Percentiles rank a stretch among this genome's conserved stretches.
Evolutionary conservation across 2,113 vertebrate species (phyloP).

Genomic region (Terrapene triunguis): DNA sequence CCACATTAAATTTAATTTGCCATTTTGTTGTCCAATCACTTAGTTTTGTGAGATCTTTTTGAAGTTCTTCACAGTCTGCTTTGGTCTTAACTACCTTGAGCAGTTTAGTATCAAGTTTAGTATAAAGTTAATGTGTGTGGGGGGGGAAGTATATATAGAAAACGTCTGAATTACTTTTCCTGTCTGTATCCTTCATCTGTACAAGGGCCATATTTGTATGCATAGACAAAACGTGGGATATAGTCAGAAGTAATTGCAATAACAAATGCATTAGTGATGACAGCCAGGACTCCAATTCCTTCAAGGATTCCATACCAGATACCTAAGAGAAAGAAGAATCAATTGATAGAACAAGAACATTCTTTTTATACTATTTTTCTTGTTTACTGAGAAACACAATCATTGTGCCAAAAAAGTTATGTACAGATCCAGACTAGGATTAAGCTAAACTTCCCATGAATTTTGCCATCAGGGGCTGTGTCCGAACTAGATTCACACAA

Average conservation of each 20-base stretch:
- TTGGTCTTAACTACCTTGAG: too few species aligned
- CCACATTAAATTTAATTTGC: too few species aligned
- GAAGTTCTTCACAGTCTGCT: too few species aligned
- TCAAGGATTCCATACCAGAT: constrained; percentile 99
- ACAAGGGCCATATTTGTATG: constrained; percentile 97
- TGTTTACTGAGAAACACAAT: not conserved
- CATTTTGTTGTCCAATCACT: too few species aligned
- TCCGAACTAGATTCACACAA: not conserved
- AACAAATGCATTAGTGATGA: constrained; percentile 99
- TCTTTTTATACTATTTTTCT: not conserved
- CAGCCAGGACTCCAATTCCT: constrained; percentile 96
- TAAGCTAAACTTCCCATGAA: not conserved
- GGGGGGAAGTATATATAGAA: not conserved
- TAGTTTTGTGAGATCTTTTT: too few species aligned
- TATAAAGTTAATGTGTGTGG: not conserved
- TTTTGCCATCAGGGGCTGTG: not conserved
- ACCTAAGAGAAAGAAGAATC: constrained; percentile 78
- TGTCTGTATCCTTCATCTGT: constrained; percentile 87
- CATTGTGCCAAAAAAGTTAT: not conserved
- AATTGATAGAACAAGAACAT: not conserved
- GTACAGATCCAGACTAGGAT: not conserved
- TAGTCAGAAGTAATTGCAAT: constrained; percentile 99
- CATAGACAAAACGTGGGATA: constrained; percentile 98
- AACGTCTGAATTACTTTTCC: constrained; percentile 83
- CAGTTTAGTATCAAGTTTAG: too few species aligned